Evolutionary conservation across 2,888 invertebrate genomes (phyloP).

Genomic region (Sinelater perroti): DNA sequence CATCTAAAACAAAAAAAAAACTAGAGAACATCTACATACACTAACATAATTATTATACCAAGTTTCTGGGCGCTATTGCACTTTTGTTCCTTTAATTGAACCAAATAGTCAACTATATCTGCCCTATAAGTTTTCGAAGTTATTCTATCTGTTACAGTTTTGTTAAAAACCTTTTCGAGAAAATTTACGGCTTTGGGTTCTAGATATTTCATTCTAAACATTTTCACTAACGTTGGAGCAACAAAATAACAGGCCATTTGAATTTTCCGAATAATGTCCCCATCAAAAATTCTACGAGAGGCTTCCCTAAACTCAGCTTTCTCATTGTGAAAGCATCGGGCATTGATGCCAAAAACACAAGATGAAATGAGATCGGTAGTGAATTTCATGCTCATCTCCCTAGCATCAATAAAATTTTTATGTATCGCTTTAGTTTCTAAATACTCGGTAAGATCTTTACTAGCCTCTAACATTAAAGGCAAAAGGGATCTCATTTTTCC

Average conservation of each 20-base stretch:
- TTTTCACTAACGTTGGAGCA: slow-evolving; percentile 42
- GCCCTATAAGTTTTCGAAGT: slow-evolving; percentile 42
- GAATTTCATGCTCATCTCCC: slow-evolving; percentile 55
- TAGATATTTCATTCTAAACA: slow-evolving; percentile 47
- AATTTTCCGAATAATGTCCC: slow-evolving; percentile 46
- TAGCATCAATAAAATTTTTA: slow-evolving; percentile 47
- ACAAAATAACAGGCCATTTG: slow-evolving; percentile 47
- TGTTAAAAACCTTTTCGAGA: slow-evolving; percentile 48
- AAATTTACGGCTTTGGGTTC: slow-evolving; percentile 45
- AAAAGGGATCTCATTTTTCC: slow-evolving; percentile 64
- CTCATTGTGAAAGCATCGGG: slow-evolving; percentile 55
- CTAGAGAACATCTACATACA: neutral
- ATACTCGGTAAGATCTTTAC: slow-evolving; percentile 45
- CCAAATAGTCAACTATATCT: slow-evolving; percentile 53
- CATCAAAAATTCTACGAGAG: slow-evolving; percentile 52
- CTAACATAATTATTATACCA: neutral
- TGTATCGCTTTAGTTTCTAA: slow-evolving; percentile 54
- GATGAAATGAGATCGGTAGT: slow-evolving; percentile 61
- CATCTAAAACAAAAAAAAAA: slow-evolving; percentile 48
- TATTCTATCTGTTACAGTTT: slow-evolving; percentile 48
- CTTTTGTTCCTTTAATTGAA: no score
- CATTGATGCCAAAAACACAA: slow-evolving; percentile 60
- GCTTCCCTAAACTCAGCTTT: slow-evolving; percentile 55
- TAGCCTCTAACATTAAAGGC: slow-evolving; percentile 57
- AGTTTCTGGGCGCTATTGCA: neutral